Evolutionary conservation across 2,113 vertebrate genomes (phyloP).

Genomic region (Baryphthengus martii): DNA sequence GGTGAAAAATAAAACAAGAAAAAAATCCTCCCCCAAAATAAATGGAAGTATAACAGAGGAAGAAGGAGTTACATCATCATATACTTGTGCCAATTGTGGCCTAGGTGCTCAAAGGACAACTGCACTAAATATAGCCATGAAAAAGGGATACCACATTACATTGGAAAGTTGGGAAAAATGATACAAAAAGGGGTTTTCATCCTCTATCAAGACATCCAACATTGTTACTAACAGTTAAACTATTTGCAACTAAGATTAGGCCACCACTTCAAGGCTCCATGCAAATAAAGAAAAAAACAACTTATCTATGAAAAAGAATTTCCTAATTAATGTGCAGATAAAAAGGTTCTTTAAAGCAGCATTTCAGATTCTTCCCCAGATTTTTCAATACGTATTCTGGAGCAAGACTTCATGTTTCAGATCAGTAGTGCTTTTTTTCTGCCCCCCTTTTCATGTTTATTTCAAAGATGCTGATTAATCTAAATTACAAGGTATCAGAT

Average conservation of each 20-base stretch:
- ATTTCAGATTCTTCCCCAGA: background rate
- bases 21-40: background rate
- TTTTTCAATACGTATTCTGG: background rate
- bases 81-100: background rate
- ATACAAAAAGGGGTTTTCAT: background rate
- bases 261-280: background rate
- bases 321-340: background rate
- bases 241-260: background rate
- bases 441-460: background rate
- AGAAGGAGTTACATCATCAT: background rate
- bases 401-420: background rate
- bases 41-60: background rate
- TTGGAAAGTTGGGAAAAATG: background rate
- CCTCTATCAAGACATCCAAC: background rate
- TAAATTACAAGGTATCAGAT: background rate
- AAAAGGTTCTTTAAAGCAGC: background rate
- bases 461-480: background rate
- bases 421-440: background rate
- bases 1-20: background rate
- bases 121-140: background rate
- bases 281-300: background rate
- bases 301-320: background rate
- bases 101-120: background rate
- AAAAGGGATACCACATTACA: background rate
- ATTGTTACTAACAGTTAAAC: background rate